Evolutionary conservation across 2,797 vertebrate species (phyloP).

Genomic region (Tapirus indicus): DNA sequence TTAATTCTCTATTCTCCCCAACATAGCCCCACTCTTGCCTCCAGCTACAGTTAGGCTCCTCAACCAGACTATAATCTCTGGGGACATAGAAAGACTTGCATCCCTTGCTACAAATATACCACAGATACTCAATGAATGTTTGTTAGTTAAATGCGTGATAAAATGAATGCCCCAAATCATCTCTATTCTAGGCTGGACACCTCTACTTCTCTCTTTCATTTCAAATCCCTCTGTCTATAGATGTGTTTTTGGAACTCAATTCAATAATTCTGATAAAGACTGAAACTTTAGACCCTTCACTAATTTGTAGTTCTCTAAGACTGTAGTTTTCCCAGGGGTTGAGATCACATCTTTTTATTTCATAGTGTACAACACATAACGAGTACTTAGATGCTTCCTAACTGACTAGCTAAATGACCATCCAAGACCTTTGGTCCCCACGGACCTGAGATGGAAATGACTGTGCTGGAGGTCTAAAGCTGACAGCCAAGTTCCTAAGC

Average conservation of each 20-base stretch:
- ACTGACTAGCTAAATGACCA: conserved; percentile 41
- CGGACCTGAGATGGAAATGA: background rate
- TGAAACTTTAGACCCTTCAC: background rate
- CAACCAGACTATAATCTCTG: too few relatives aligned
- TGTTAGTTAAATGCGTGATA: background rate
- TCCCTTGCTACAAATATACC: background rate
- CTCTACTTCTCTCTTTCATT: background rate
- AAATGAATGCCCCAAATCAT: background rate
- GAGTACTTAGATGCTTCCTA: conserved; percentile 50
- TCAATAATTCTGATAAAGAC: background rate
- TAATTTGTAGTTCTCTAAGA: background rate
- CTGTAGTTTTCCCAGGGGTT: background rate
- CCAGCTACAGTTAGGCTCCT: background rate
- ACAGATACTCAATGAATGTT: background rate
- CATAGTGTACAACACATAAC: background rate
- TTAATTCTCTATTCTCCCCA: background rate
- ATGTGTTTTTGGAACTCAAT: background rate
- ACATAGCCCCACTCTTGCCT: background rate
- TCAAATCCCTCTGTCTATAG: background rate
- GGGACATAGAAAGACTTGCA: background rate
- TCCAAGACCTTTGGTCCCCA: conserved; percentile 1
- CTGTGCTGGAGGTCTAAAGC: background rate
- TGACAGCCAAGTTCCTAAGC: conserved; percentile 54
- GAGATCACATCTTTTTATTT: background rate
- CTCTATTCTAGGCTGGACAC: background rate